These are phyloP conservation scores for Thereva unica DNA, from an alignment of 2,888 invertebrate species.

Conservation along the genomic window DNA sequence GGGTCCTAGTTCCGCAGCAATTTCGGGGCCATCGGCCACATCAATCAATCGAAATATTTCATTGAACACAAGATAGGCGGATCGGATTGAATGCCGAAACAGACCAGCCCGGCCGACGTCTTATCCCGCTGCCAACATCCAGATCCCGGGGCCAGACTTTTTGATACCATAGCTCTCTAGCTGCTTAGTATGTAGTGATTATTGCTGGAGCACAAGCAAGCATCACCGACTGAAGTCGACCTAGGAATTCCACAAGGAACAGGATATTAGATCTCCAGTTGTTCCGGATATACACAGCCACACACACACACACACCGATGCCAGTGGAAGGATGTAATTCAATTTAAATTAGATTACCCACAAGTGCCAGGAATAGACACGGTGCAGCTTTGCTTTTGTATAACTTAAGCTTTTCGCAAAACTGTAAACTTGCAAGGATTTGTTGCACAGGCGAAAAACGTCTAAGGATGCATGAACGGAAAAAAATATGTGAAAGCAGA, in stretches of 20 bases:
- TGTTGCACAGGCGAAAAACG: not conserved
- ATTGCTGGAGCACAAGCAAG: conserved; percentile 15
- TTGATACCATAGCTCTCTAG: no score
- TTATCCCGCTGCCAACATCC: not conserved
- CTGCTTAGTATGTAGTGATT: conserved; percentile 4
- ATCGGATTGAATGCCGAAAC: conserved; percentile 26
- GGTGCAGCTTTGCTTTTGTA: conserved; percentile 17
- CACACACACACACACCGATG: not conserved
- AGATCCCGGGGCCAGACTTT: no score
- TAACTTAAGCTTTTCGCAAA: conserved; percentile 23
- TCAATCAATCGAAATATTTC: conserved; percentile 32
- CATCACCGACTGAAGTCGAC: conserved; percentile 30
- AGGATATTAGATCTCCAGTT: conserved; percentile 34
- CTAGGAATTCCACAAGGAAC: conserved; percentile 30
- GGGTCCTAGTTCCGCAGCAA: conserved; percentile 15
- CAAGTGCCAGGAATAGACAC: conserved; percentile 22
- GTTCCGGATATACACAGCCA: conserved; percentile 26
- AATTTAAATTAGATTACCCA: conserved; percentile 36
- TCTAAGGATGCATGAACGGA: not conserved
- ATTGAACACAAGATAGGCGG: conserved; percentile 34
- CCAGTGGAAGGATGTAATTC: conserved; percentile 32
- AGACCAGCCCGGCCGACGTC: conserved; percentile 7
- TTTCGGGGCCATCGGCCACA: conserved; percentile 34
- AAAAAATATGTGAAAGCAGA: no score
- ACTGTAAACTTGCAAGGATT: conserved; percentile 1